A percentile compares a stretch with the other conserved stretches of the same genome.
phyloP scores from a whole-genome alignment of 2,113 vertebrate species.

The Amphiprion ocellaris region DNA sequence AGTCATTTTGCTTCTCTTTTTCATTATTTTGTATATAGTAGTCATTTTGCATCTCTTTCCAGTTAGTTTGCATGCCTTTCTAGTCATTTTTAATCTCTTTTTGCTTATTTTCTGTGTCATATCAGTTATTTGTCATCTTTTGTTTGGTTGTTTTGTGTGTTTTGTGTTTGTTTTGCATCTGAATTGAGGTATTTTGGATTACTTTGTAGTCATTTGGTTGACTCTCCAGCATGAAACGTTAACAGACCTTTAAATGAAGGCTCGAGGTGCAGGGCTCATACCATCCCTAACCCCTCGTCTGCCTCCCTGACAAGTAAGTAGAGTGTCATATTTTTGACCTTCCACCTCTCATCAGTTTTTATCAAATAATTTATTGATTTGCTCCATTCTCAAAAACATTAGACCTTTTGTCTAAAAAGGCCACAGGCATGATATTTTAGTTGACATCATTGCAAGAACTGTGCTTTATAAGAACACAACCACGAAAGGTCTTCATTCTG shows the following conservation, averaged over 20 bases:
- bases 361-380: neutral
- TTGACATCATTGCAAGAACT: neutral
- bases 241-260: neutral
- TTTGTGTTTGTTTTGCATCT: neutral
- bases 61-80: neutral
- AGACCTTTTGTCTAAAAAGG: neutral
- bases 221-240: neutral
- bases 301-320: neutral
- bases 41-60: neutral
- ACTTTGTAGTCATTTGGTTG: neutral
- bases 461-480: neutral
- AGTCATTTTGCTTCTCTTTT: neutral
- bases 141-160: neutral
- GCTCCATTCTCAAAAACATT: neutral
- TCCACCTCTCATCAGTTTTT: too few species aligned
- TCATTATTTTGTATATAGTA: neutral
- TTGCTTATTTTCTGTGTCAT: neutral
- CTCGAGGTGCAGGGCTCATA: neutral
- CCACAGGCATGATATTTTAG: neutral
- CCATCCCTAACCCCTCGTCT: neutral
- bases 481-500: neutral
- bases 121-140: neutral
- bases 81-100: neutral
- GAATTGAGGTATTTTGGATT: neutral
- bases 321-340: neutral